Base-by-base conservation (phyloP, 2,113 vertebrate species). In the Elephantulus edwardii region DNA sequence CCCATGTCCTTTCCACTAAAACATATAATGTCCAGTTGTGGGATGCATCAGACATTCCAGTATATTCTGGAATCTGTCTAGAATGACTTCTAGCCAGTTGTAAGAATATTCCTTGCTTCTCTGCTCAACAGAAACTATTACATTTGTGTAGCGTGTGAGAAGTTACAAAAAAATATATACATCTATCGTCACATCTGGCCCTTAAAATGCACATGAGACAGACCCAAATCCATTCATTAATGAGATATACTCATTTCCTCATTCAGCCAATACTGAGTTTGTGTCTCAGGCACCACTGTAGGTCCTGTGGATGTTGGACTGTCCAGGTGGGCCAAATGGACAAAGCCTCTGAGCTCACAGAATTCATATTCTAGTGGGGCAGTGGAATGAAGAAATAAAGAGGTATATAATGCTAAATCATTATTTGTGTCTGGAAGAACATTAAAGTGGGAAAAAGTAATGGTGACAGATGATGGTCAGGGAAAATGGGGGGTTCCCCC, bases 311-410 rank as follows among this genome's bases (percentile, higher is more conserved):
- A 78, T 70, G 7, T n/a, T n/a, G 72, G 54, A 24, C n/a, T n/a
- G n/a, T n/a, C n/a, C n/a, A 54, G 56, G 46, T 33, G 56, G 58
- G 46, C 40, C 79, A 87, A 68, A 62, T 10, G 91, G 14, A 78
- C 22, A 84, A 70, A 81, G 3, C 38, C 20, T 52, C 9, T 28
- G 33, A 30, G 5, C n/a, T 44, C 24, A 14, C 16, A 83, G 26
- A 88, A 79, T 8, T 78, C 72, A 62, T 74, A 35, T 71, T 82
- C 38, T 54, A 68, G n/a, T 35, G 52, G 33, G 46, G 16, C 9
- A 93, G 33, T 71, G 86, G 46, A 90, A 26, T 44, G 50, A 79
- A 79, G 78, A 85, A 89, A 91, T 33, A 85, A 38, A 81, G 66
- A 83, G 16, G 24, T 3, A 9, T n/a, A 58, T 56, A 44, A 71